Conservation (phyloP, 2,113 vertebrate species). For the Erythrocebus patas region DNA sequence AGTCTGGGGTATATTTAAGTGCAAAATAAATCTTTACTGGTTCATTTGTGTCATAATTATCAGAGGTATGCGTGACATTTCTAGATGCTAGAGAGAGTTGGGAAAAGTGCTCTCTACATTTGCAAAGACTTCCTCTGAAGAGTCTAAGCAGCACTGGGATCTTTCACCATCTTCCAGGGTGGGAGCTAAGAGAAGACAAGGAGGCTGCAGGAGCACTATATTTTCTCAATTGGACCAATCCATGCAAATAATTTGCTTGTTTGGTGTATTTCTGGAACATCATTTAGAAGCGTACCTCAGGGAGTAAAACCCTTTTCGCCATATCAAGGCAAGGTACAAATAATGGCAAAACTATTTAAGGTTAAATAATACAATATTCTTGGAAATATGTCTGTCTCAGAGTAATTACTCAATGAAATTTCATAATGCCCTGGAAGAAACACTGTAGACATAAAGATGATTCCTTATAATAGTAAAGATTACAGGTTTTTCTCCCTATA, state of each 20-base stretch:
- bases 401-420: not conserved
- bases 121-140: not conserved
- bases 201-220: not conserved
- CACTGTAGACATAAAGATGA: not conserved
- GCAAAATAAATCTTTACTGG: not conserved
- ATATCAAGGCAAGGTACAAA: conserved; percentile 23
- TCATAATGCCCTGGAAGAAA: not conserved
- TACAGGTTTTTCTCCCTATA: not conserved
- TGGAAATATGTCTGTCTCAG: not conserved
- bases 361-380: conserved; percentile 26
- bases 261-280: conserved; percentile 37
- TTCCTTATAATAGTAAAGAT: not conserved
- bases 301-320: conserved; percentile 9
- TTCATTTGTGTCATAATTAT: not conserved
- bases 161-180: not conserved
- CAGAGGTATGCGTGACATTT: not conserved
- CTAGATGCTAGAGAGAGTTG: not conserved
- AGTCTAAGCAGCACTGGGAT: not conserved
- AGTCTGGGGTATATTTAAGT: not conserved
- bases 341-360: conserved; percentile 10
- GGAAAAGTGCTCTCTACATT: not conserved
- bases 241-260: conserved; percentile 27
- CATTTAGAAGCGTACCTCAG: conserved; percentile 38
- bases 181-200: not conserved
- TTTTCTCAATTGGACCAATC: not conserved